Base-by-base conservation (phyloP, 2,113 vertebrate species). In the Patagioenas fasciata region DNA sequence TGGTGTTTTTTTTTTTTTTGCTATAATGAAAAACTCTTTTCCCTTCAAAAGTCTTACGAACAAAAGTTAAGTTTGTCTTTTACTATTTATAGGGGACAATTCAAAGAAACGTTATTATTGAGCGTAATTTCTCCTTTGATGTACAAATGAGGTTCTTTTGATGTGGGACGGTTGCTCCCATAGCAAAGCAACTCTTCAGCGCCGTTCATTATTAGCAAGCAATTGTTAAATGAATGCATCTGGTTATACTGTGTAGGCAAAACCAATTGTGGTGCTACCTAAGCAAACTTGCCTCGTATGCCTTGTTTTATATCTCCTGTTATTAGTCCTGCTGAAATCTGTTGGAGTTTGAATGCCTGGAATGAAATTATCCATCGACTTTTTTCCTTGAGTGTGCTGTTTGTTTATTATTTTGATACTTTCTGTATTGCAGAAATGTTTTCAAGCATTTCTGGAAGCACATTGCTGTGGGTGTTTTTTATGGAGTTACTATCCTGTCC, bases 81-180 rank as follows among this genome's bases (percentile, higher is more conserved):
- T 71, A 42, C 40, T 96, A 40, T 87, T 95, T 97, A 91, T 89
- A 93, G 86, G 73, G 86, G 77, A 34, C 54, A 60, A 88, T 93
- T 92, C 69, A 91, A 89, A 96, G 80, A 72, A 93, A 80, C 65
- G 13, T 84, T 80, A 81, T 75, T 89, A 51, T 9, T 69, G 86
- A 88, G 48, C 12, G 7, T 88, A 95, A 84, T 94, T 95, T 93
- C 54, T 92, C 36, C 88, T 95, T 96, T 96, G 95, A 95, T 93
- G 81, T 91, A 84, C 95, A 96, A 91, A 97, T 92, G n/a, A 95
- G 66, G 26, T 69, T 92, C 95, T 89, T 95, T 88, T 97, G 91
- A 94, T 96, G 93, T 95, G 85, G 75, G 34, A 32, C 20, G 1
- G 88, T 80, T 94, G 88, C 90, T 96, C 85, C 69, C 77, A 50